phyloP scores from a whole-genome alignment of 2,113 vertebrate species.

The Tiliqua scincoides region DNA sequence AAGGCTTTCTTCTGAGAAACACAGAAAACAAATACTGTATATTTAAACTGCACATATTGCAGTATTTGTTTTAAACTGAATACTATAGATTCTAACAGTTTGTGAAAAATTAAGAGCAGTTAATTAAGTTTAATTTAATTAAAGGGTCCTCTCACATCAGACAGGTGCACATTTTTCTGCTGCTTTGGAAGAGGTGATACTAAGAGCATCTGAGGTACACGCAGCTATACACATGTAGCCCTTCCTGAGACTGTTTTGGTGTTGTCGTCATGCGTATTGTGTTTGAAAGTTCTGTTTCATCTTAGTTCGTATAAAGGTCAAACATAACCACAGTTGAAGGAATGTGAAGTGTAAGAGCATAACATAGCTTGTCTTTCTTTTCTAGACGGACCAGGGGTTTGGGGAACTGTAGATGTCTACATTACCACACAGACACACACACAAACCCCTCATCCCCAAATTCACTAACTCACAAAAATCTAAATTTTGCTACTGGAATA shows the following conservation, averaged over 20 bases:
- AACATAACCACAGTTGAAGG: background rate
- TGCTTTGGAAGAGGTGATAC: background rate
- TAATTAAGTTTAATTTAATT: too few relatives aligned
- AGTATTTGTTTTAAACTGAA: background rate
- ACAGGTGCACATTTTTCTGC: background rate
- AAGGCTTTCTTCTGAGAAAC: too few relatives aligned
- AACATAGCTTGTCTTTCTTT: background rate
- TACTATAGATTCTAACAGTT: background rate
- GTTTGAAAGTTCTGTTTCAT: conserved; percentile 2
- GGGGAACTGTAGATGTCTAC: background rate
- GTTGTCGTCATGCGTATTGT: conserved; percentile 1
- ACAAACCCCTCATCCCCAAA: too few relatives aligned
- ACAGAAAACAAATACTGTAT: too few relatives aligned
- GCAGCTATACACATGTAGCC: background rate
- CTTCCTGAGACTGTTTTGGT: conserved; percentile 4
- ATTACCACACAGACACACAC: too few relatives aligned
- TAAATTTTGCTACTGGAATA: background rate
- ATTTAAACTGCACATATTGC: background rate
- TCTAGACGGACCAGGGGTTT: background rate
- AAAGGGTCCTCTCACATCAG: background rate
- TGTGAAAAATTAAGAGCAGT: background rate
- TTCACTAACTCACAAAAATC: background rate
- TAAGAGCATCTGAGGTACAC: background rate
- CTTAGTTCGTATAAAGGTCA: conserved; percentile 21
- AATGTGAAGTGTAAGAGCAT: background rate